Evolutionary conservation across 1,140 invertebrate genomes (phyloP), one percentile per base, ranked within the genome.

Genomic region (Cotesia chilonis): DNA sequence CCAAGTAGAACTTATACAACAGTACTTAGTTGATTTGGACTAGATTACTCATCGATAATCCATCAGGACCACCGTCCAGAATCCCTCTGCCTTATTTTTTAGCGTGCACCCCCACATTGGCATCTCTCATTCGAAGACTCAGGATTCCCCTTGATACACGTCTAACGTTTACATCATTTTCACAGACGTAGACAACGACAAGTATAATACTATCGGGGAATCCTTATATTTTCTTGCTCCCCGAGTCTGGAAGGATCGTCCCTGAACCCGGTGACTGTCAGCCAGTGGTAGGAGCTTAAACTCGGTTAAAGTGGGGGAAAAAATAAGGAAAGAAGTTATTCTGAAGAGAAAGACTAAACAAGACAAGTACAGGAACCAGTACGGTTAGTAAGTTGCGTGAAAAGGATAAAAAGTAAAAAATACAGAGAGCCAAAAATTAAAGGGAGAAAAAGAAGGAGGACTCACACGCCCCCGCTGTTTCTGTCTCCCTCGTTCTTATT

Each of bases 211-310:
- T 4, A n/a, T 17, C 65, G 69, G 69, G 61, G 47, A 71, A 71
- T 71, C 69, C 69, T 60, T 51, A 41, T 59, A 36, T 17, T 36
- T 38, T 68, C 67, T 36, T 20, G 61, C 68, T 76, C 68, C 74
- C 67, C 63, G 68, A 71, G 75, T 74, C 77, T 79, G 78, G 78
- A 79, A 79, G 80, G 80, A 84, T 83, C 79, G 82, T 80, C 83
- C 82, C 81, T 83, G 82, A 83, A 83, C 82, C 77, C 82, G 77
- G 9, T 57, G 17, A 57, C 67, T 68, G 67, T 59, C 28, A 38
- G 47, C 35, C 36, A 57, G 38, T 47, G 14, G 60, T 37, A 69
- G 61, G 47, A 55, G 66, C 41, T 59, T 20, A 70, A 28, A 61
- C 51, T 37, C 35, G 54, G 71, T 41, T 51, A 64, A 20, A 74